Evolutionary conservation across 1,140 invertebrate genomes (phyloP), one percentile per base, ranked within the genome.

Genomic region (Ceratina japonica): DNA sequence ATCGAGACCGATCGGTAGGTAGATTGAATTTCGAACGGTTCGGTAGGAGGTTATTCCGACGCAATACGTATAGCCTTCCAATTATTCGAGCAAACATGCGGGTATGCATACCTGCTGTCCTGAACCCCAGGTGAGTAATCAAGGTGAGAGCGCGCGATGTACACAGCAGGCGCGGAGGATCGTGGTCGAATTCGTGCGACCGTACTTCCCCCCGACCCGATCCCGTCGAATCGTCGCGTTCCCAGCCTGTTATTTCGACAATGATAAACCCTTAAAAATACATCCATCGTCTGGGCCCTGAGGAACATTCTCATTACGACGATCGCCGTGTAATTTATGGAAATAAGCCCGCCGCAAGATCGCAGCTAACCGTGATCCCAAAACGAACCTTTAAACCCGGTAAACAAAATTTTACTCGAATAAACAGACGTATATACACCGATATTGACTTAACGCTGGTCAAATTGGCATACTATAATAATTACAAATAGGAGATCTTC

Each of bases 41-140:
- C 64, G 68, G 44, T 56, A 16, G 49, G 70, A 54, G 83, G 75
- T 80, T 81, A 73, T 77, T 75, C 77, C 77, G 37, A 58, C 31
- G 78, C 64, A 56, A 31, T 56, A 61, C 69, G 66, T 79, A 71
- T 79, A 80, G 81, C 77, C 61, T 82, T 56, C 79, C 83, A 85
- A 85, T 85, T 85, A 85, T 85, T 85, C 83, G 83, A 76, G 83
- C 83, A 85, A 85, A 85, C 83, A 85, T 85, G 83, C 83, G 83
- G 83, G 82, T 84, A 84, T 80, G 83, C 83, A 85, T 85, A 85
- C 82, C 83, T 77, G 82, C 69, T 81, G 69, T 49, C 63, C 72
- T 37, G 74, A 84, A 85, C 73, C 83, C 83, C 82, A 85, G 83
- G 83, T 85, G 83, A 85, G 83, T 85, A 85, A 85, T 85, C 83